These are phyloP conservation scores for Aphis craccivora DNA, from an alignment of 1,140 invertebrate genomes.

Conservation along the genomic window DNA sequence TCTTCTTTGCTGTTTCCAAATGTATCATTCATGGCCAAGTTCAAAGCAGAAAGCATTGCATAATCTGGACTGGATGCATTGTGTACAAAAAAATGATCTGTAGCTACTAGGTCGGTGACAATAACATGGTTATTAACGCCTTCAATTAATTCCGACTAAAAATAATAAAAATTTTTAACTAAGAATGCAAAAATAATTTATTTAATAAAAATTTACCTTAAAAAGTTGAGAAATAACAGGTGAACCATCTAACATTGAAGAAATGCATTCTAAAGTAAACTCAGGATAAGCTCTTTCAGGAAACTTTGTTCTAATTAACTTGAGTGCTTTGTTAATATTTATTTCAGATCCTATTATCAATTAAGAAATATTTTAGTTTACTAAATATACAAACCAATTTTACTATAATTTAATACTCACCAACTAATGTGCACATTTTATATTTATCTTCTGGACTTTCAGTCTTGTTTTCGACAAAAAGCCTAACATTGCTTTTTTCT, in stretches of 20 bases:
- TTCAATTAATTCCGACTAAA: conserved; percentile 59
- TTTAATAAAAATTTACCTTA: conserved; percentile 44
- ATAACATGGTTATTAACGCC: conserved; percentile 93
- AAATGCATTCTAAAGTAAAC: conserved; percentile 80
- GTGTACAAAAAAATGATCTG: conserved; percentile 90
- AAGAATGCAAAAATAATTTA: background rate
- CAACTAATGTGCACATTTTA: conserved; percentile 86
- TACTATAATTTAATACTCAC: conserved; percentile 63
- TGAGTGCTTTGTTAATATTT: conserved; percentile 80
- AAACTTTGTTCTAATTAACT: conserved; percentile 84
- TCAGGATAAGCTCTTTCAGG: conserved; percentile 80
- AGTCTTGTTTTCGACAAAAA: conserved; percentile 73
- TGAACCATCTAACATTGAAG: conserved; percentile 61
- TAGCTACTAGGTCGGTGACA: conserved; percentile 82
- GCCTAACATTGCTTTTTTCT: conserved; percentile 76
- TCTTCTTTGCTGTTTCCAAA: conserved; percentile 30
- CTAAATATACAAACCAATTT: background rate
- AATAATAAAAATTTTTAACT: conserved; percentile 18
- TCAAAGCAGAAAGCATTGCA: conserved; percentile 78
- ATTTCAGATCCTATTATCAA: conserved; percentile 70
- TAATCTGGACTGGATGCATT: conserved; percentile 92
- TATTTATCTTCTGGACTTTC: conserved; percentile 75
- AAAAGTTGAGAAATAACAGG: conserved; percentile 41
- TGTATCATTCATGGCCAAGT: conserved; percentile 73
- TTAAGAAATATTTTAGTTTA: background rate